Percentiles rank a stretch among this genome's conserved stretches.
These are phyloP conservation scores for Neofelis nebulosa DNA, from an alignment of 2,113 vertebrate species.

Conservation along the genomic window DNA sequence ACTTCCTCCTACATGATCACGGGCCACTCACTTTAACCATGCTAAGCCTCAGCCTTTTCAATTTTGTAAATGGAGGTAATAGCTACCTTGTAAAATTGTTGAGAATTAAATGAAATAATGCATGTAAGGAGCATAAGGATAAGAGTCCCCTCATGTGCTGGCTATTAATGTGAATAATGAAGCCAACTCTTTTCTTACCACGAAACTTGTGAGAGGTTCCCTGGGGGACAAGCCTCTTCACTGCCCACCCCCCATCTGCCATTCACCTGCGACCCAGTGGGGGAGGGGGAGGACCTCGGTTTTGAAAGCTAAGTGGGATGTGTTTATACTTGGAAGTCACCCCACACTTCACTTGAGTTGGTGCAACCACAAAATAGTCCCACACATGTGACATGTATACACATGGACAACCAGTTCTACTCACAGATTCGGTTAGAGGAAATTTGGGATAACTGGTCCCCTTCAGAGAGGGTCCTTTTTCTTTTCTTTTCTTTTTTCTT, in stretches of 20 bases:
- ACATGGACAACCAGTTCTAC: neutral
- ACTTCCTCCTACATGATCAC: neutral
- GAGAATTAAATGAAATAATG: neutral
- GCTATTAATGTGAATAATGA: neutral
- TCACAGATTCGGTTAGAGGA: neutral
- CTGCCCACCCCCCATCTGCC: no score
- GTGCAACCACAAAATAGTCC: neutral
- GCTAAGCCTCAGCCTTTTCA: neutral
- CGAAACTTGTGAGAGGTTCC: neutral
- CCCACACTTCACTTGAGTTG: neutral
- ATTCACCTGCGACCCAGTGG: fast-evolving
- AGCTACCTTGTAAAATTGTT: neutral
- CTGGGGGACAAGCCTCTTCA: neutral
- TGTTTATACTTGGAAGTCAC: neutral
- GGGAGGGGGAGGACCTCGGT: neutral
- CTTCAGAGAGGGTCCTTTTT: neutral
- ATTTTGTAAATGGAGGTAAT: neutral
- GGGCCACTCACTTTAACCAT: neutral
- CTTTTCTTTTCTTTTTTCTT: no score
- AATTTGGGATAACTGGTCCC: neutral
- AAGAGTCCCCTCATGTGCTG: fast-evolving
- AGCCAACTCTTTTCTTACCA: neutral
- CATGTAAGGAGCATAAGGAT: fast-evolving
- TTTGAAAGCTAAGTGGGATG: neutral
- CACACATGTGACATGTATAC: fast-evolving